Conservation (phyloP, 1,140 invertebrate genomes). For the Himalopsyche phryganea region DNA sequence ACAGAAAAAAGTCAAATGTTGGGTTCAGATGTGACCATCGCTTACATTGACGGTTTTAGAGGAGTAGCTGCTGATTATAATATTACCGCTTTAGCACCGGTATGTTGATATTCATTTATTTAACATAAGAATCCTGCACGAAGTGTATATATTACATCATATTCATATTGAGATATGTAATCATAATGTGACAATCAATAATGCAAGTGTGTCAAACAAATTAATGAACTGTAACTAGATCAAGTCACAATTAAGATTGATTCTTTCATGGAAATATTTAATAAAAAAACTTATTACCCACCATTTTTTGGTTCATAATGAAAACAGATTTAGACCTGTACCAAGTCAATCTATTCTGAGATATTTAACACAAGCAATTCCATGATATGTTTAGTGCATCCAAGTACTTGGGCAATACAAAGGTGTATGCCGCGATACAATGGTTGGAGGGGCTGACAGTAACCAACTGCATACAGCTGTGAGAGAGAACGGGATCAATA, state of each 20-base stretch:
- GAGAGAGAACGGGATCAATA: constrained; percentile 70
- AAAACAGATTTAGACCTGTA: no score
- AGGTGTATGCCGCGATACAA: constrained; percentile 79
- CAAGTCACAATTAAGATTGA: neutral
- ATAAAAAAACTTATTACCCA: no score
- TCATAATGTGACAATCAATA: neutral
- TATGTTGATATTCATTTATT: constrained; percentile 42
- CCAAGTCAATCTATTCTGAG: no score
- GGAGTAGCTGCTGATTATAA: constrained; percentile 81
- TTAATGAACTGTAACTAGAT: neutral
- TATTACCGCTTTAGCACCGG: constrained; percentile 77
- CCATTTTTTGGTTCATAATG: no score
- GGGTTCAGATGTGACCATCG: constrained; percentile 78
- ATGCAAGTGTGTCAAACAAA: neutral
- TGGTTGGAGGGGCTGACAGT: constrained; percentile 72
- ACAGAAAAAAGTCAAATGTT: constrained; percentile 71
- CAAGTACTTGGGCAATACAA: constrained; percentile 80
- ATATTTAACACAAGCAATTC: no score
- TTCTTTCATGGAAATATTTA: no score
- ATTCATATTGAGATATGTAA: neutral
- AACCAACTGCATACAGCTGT: constrained; percentile 70
- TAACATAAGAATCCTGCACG: neutral
- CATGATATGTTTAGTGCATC: no score
- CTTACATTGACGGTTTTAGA: constrained; percentile 67
- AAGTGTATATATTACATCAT: neutral